Evolutionary conservation across 2,797 vertebrate genomes (phyloP).

Genomic region (Mus caroli): DNA sequence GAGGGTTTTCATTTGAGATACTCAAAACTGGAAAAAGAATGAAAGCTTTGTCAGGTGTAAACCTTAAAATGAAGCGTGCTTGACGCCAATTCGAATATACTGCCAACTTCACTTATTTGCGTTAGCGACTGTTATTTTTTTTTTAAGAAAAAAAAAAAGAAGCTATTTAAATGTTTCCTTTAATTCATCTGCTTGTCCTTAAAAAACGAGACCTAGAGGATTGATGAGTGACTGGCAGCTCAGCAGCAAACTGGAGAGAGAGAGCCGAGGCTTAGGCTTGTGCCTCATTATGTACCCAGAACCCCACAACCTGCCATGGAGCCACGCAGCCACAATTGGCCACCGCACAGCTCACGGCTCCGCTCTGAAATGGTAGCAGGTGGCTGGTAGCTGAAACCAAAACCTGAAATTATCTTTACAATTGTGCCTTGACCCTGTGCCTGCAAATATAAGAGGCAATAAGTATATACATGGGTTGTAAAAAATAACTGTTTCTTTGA

Average conservation of each 20-base stretch:
- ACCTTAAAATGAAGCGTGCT: constrained; percentile 67
- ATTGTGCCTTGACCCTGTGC: constrained; percentile 59
- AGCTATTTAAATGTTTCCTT: constrained; percentile 61
- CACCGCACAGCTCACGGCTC: constrained; percentile 34
- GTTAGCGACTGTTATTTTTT: constrained; percentile 44
- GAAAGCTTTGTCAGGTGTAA: constrained; percentile 75
- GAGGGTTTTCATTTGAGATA: constrained; percentile 67
- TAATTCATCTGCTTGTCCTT: constrained; percentile 59
- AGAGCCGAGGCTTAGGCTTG: not conserved
- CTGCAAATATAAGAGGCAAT: constrained; percentile 56
- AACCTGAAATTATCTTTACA: constrained; percentile 64
- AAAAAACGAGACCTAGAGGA: constrained; percentile 41
- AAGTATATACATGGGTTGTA: not conserved
- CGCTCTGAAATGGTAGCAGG: constrained; percentile 63
- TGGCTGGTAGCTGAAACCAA: constrained; percentile 69
- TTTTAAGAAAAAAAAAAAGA: not conserved
- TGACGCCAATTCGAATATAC: constrained; percentile 51
- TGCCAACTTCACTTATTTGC: constrained; percentile 73
- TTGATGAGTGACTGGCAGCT: constrained; percentile 45
- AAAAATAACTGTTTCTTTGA: constrained; percentile 4
- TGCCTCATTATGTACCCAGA: constrained; percentile 19
- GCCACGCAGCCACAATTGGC: constrained; percentile 22
- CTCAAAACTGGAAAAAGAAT: constrained; percentile 46
- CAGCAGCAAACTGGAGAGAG: constrained; percentile 17
- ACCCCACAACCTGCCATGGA: not conserved